Evolutionary conservation across 2,888 invertebrate species (phyloP).

Genomic region (Xiphydria camelus): DNA sequence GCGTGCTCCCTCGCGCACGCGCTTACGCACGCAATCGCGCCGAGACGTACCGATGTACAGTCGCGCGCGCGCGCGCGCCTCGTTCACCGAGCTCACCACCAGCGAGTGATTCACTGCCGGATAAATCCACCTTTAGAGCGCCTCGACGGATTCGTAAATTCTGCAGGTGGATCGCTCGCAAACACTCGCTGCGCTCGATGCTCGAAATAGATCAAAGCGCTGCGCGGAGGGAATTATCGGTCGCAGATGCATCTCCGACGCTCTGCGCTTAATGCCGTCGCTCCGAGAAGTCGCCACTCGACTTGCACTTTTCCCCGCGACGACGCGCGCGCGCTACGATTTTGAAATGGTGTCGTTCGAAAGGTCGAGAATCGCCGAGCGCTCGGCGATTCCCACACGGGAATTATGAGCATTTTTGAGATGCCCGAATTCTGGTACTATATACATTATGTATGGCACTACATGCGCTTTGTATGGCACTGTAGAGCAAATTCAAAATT

Average conservation of each 20-base stretch:
- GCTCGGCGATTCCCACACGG: no score
- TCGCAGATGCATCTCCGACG: slow-evolving; percentile 21
- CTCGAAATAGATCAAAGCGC: slow-evolving; percentile 40
- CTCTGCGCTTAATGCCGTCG: slow-evolving; percentile 21
- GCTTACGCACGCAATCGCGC: no score
- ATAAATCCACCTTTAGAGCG: slow-evolving; percentile 23
- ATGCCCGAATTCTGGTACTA: no score
- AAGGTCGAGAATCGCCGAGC: no score
- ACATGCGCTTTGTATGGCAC: no score
- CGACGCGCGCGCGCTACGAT: slow-evolving; percentile 6
- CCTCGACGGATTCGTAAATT: slow-evolving; percentile 26
- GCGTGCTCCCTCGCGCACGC: not conserved
- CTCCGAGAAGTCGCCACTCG: slow-evolving; percentile 4
- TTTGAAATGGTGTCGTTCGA: no score
- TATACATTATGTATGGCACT: no score
- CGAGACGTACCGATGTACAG: no score
- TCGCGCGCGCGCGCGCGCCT: no score
- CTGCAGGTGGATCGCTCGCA: slow-evolving; percentile 34
- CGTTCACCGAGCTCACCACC: not conserved
- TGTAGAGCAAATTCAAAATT: no score
- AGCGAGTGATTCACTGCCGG: slow-evolving; percentile 20
- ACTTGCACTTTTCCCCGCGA: slow-evolving; percentile 1
- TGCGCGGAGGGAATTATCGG: slow-evolving; percentile 18
- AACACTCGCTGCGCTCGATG: slow-evolving; percentile 6
- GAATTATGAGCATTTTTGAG: no score